phyloP scores from a whole-genome alignment of 92 coral and sea anemone genomes.

The Zoanthus sansibaricus region DNA sequence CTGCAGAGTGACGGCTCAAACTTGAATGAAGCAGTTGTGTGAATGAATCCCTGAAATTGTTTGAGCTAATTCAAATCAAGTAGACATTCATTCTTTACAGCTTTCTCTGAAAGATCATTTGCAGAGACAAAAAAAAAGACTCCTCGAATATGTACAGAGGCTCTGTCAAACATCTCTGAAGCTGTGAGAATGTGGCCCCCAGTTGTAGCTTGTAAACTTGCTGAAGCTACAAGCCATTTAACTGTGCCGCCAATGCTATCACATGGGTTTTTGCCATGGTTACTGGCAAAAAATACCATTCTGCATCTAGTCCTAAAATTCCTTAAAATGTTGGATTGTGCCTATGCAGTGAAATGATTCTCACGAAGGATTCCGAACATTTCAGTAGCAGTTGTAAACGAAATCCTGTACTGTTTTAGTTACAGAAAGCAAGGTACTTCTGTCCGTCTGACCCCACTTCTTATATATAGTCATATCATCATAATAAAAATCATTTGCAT shows the following conservation, averaged over 20 bases:
- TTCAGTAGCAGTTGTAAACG: constrained; percentile 18
- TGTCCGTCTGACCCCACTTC: constrained; percentile 21
- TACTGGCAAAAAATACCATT: constrained; percentile 23
- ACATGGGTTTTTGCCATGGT: constrained; percentile 25
- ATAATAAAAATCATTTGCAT: background rate
- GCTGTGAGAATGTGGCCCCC: constrained; percentile 10
- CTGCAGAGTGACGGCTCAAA: background rate
- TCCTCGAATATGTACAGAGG: constrained; percentile 4
- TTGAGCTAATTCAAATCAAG: background rate
- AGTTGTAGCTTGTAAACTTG: constrained; percentile 39
- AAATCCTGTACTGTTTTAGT: constrained; percentile 11
- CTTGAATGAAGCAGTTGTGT: background rate
- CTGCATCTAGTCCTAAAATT: constrained; percentile 16
- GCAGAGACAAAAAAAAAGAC: constrained; percentile 17
- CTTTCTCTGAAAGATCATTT: background rate
- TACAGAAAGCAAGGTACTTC: constrained; percentile 2
- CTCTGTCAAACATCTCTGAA: background rate
- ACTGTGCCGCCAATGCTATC: constrained; percentile 40
- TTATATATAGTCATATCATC: constrained; percentile 26
- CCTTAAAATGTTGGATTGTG: constrained; percentile 12
- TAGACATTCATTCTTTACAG: background rate
- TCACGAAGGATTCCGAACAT: constrained; percentile 27
- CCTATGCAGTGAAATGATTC: constrained; percentile 20
- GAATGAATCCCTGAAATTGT: constrained; percentile 7
- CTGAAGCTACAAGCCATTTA: constrained; percentile 30